Evolutionary conservation across 2,113 vertebrate genomes (phyloP), one percentile per base, ranked within the genome.

Genomic region (Marmota flaviventris): DNA sequence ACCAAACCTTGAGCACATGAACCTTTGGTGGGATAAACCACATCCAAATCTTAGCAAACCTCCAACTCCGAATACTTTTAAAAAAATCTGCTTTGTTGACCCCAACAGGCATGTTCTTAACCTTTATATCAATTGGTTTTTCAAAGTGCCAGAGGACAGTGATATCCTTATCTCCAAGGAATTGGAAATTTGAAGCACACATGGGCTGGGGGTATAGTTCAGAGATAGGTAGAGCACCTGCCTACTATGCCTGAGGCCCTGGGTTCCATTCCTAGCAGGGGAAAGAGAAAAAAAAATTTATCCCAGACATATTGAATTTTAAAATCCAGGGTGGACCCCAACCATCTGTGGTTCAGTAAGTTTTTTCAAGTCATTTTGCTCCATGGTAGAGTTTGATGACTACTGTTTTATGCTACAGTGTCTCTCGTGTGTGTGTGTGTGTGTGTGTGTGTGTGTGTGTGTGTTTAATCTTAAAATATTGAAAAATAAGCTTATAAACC

Each of bases 211-310:
- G 1, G 8, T 56, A 12, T 11, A 20, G 16, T 45, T 84, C 58
- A 22, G 45, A n/a, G 29, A 13, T 67, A n/a, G 29, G 13, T 67
- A 10, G 20, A 22, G 8, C 10, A 17, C 67, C 45, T 45, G 17
- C 39, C 18, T 5, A 0, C 1, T 20, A 13, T 6, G 6, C 1
- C 1, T 24, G 51, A 37, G 4, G 9, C n/a, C 10, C 24, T 82
- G 17, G 34, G 0, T 79, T 82, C 16, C 24, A 45, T 61, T 8
- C 17, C 12, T 6, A 32, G 58, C 24, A 6, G 8, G 56, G 29
- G 56, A 29, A 0, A 67, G 24, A 42, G 56, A 20, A 6, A 22
- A 24, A 78, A 34, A 14, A 67, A 61, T 89, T 2, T 1, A 42
- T 69, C 8, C 16, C 1, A 14, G 78, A 70, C 12, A 20, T 82